Percentiles rank a stretch among this genome's conserved stretches.
Evolutionary conservation across 2,797 vertebrate genomes (phyloP).

Genomic region (Lerista edwardsae): DNA sequence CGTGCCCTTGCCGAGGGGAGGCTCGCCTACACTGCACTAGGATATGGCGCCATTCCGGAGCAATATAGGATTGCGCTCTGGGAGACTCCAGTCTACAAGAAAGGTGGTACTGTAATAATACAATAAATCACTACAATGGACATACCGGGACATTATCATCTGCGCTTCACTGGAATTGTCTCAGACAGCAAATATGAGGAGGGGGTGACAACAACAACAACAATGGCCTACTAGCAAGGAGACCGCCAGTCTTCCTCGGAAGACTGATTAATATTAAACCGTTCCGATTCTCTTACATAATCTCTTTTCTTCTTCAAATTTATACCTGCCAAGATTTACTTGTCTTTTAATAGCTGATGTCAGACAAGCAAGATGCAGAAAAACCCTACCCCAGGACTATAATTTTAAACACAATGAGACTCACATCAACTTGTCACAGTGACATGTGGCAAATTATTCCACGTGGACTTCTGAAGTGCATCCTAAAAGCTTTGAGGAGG

Average conservation of each 20-base stretch:
- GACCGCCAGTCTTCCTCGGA: constrained; percentile 38
- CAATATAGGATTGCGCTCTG: too few species aligned
- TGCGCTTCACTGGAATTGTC: not conserved
- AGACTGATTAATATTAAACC: constrained; percentile 73
- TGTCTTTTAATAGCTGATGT: constrained; percentile 83
- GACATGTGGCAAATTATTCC: constrained; percentile 79
- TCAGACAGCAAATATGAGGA: not conserved
- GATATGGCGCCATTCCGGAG: too few species aligned
- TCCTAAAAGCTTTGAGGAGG: constrained; percentile 79
- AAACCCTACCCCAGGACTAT: constrained; percentile 81
- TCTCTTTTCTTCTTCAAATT: constrained; percentile 83
- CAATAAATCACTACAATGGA: not conserved
- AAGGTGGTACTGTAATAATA: too few species aligned
- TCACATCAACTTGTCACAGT: constrained; percentile 77
- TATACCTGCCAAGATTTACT: constrained; percentile 83
- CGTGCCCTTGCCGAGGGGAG: too few species aligned
- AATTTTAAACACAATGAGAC: constrained; percentile 86
- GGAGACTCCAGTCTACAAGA: too few species aligned
- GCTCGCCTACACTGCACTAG: too few species aligned
- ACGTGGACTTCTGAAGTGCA: constrained; percentile 80
- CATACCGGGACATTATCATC: not conserved
- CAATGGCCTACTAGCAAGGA: not conserved
- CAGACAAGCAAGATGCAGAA: constrained; percentile 76
- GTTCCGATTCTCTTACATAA: constrained; percentile 74
- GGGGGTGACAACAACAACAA: not conserved